A percentile compares a stretch with the other conserved stretches of the same genome.
Evolutionary conservation across 2,113 vertebrate species (phyloP).

Genomic region (Steatornis caripensis): DNA sequence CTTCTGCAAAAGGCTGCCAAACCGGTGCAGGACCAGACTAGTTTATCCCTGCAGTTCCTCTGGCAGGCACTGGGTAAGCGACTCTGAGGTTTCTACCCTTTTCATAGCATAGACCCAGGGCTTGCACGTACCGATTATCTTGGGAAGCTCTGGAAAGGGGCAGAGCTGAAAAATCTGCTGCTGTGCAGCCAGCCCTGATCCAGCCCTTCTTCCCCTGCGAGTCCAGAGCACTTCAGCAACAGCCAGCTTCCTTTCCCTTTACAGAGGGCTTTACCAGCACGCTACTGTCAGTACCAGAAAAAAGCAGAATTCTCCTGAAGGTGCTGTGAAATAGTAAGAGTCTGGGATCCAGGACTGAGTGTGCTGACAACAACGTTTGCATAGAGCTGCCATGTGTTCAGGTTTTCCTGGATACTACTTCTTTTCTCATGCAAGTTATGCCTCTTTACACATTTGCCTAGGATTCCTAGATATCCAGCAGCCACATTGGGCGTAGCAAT

Average conservation of each 20-base stretch:
- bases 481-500: neutral
- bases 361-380: neutral
- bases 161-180: neutral
- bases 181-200: neutral
- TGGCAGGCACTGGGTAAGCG: neutral
- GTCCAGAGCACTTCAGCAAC: neutral
- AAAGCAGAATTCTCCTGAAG: neutral
- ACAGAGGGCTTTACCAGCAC: neutral
- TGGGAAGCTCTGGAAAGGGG: neutral
- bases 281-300: neutral
- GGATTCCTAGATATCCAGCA: neutral
- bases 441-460: neutral
- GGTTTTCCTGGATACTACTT: neutral
- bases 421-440: neutral
- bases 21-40: slow-evolving; percentile 27
- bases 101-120: neutral
- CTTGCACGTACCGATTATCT: neutral
- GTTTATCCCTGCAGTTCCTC: slow-evolving; percentile 13
- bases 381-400: neutral
- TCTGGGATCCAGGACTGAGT: neutral
- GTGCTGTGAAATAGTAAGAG: neutral
- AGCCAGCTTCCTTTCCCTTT: neutral
- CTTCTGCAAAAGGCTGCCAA: neutral
- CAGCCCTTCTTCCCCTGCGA: neutral
- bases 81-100: neutral